These are phyloP conservation scores for Nebria brevicollis DNA, from an alignment of 2,888 invertebrate genomes.

Conservation along the genomic window DNA sequence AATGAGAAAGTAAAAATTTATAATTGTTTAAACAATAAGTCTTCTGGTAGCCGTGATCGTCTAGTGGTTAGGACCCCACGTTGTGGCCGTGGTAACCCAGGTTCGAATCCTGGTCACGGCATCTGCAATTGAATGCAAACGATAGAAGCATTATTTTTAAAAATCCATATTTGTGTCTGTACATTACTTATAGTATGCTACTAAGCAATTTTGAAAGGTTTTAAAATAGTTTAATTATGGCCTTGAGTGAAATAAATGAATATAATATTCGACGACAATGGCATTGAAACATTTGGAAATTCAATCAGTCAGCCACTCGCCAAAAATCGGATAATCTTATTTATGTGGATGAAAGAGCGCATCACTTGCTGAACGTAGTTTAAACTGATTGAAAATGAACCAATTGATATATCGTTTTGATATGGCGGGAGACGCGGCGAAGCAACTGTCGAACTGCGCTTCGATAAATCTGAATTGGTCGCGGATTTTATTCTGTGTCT, in stretches of 20 bases:
- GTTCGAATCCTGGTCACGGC: slow-evolving; percentile 1
- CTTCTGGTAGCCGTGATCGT: neutral
- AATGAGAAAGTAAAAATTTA: neutral
- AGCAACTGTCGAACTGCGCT: neutral
- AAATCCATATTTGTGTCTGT: too few relatives aligned
- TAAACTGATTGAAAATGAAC: slow-evolving; percentile 1
- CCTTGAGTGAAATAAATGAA: neutral
- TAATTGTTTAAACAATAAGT: neutral
- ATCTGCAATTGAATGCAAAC: neutral
- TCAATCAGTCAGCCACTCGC: neutral
- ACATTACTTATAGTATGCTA: too few relatives aligned
- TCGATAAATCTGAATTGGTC: neutral
- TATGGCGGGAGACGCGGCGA: neutral
- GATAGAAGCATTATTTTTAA: neutral
- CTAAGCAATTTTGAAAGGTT: too few relatives aligned
- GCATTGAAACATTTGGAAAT: neutral
- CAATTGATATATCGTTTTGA: neutral
- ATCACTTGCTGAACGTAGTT: neutral
- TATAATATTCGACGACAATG: neutral
- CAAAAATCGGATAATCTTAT: neutral
- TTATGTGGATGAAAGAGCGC: neutral
- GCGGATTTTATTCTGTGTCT: neutral
- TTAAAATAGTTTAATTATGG: too few relatives aligned
- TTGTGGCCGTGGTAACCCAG: slow-evolving; percentile 1
- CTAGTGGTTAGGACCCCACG: slow-evolving; percentile 1